Conservation (phyloP, 2,888 invertebrate species). For the Bhutanitis thaidina region DNA sequence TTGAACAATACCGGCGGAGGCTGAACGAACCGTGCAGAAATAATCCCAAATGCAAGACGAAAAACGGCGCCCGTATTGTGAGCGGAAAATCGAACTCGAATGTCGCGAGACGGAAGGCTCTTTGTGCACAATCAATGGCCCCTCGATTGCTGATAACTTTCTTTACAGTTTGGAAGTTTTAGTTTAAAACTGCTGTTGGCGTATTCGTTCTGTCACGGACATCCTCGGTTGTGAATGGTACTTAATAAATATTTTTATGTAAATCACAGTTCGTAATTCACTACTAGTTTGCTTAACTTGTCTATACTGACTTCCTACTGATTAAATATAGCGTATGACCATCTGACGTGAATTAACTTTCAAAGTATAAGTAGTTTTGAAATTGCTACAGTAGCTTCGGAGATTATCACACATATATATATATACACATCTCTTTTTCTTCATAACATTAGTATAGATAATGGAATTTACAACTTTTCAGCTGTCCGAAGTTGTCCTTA, state of each 20-base stretch:
- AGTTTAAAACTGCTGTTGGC: conserved; percentile 48
- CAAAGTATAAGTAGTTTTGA: too few species aligned
- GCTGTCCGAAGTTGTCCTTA: not conserved
- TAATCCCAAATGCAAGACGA: conserved; percentile 68
- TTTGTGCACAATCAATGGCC: conserved; percentile 74
- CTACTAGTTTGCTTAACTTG: too few species aligned
- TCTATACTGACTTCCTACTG: too few species aligned
- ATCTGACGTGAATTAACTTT: too few species aligned
- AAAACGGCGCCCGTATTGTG: conserved; percentile 68
- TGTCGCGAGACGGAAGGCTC: conserved; percentile 67
- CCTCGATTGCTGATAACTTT: conserved; percentile 74
- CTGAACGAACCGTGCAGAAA: conserved; percentile 56
- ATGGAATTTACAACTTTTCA: too few species aligned
- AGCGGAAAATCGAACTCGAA: conserved; percentile 70
- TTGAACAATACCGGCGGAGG: conserved; percentile 45
- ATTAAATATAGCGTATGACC: too few species aligned
- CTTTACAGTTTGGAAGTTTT: conserved; percentile 60
- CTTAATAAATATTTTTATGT: conserved; percentile 23
- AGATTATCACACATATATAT: too few species aligned
- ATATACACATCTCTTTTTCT: too few species aligned
- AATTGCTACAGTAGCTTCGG: not conserved
- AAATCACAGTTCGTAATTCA: conserved; percentile 12
- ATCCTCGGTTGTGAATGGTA: conserved; percentile 24
- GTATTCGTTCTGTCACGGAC: conserved; percentile 39
- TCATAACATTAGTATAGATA: too few species aligned